These are phyloP conservation scores for Chroicocephalus ridibundus DNA, from an alignment of 2,113 vertebrate genomes.

Conservation along the genomic window DNA sequence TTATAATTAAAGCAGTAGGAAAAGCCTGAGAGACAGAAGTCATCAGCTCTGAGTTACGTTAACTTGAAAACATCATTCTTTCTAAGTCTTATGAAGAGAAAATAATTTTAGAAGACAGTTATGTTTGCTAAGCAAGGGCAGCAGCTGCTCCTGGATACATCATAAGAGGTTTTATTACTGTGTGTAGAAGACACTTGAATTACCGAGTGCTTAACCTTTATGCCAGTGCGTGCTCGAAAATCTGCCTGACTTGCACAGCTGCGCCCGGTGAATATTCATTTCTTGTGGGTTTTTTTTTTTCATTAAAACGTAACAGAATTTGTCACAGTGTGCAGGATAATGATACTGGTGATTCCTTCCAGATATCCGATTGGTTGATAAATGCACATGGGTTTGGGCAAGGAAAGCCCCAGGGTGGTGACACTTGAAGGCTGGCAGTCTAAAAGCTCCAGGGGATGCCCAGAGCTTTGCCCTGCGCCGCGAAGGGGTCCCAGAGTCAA, in stretches of 20 bases:
- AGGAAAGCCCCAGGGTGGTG: background rate
- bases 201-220: constrained; percentile 21
- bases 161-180: background rate
- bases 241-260: constrained; percentile 19
- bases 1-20: constrained; percentile 31
- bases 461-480: background rate
- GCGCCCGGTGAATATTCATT: background rate
- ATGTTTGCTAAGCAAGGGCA: background rate
- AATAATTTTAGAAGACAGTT: constrained; percentile 6
- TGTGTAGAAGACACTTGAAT: background rate
- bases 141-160: constrained; percentile 11
- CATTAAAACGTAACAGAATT: background rate
- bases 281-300: background rate
- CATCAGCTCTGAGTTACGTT: background rate
- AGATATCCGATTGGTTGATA: background rate
- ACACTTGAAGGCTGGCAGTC: background rate
- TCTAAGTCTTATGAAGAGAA: constrained; percentile 10
- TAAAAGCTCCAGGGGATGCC: background rate
- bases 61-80: constrained; percentile 9
- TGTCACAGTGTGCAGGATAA: background rate
- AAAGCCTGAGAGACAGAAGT: constrained; percentile 18
- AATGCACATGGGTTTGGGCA: background rate
- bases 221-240: background rate
- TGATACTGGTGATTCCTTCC: background rate
- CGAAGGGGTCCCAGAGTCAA: background rate